A percentile compares a stretch with the other conserved stretches of the same genome.
phyloP scores from a whole-genome alignment of 2,888 invertebrate genomes.

The Hyppa rectilinea region DNA sequence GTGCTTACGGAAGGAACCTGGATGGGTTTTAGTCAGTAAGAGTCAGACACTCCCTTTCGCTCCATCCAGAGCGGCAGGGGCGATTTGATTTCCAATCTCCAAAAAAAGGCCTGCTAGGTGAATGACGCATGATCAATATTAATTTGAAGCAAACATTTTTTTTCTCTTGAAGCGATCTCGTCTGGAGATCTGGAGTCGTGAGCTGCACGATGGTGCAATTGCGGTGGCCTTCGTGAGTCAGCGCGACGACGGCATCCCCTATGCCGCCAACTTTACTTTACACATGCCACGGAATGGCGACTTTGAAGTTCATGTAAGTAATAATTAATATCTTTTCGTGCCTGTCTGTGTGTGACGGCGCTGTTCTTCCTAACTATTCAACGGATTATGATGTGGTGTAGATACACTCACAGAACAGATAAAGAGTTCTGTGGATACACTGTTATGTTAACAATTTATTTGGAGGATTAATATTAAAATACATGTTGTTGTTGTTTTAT shows the following conservation, averaged over 20 bases:
- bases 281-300: constrained; percentile 67
- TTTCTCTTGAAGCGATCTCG: constrained; percentile 65
- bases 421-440: too few relatives aligned
- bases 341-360: background rate
- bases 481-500: too few relatives aligned
- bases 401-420: too few relatives aligned
- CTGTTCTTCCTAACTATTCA: background rate
- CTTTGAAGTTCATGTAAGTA: constrained; percentile 78
- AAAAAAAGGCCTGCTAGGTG: too few relatives aligned
- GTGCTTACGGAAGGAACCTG: too few relatives aligned
- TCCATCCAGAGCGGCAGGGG: too few relatives aligned
- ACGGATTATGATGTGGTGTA: background rate
- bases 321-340: background rate
- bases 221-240: constrained; percentile 91
- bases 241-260: constrained; percentile 79
- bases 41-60: too few relatives aligned
- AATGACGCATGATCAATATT: background rate
- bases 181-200: constrained; percentile 91
- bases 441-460: background rate
- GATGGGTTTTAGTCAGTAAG: too few relatives aligned
- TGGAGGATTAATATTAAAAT: background rate
- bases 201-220: constrained; percentile 85
- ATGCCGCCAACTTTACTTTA: constrained; percentile 75
- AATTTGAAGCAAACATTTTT: background rate
- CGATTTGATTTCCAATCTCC: too few relatives aligned